Base-by-base conservation (phyloP, 2,888 invertebrate genomes). In the Dicyrtomina minuta region DNA sequence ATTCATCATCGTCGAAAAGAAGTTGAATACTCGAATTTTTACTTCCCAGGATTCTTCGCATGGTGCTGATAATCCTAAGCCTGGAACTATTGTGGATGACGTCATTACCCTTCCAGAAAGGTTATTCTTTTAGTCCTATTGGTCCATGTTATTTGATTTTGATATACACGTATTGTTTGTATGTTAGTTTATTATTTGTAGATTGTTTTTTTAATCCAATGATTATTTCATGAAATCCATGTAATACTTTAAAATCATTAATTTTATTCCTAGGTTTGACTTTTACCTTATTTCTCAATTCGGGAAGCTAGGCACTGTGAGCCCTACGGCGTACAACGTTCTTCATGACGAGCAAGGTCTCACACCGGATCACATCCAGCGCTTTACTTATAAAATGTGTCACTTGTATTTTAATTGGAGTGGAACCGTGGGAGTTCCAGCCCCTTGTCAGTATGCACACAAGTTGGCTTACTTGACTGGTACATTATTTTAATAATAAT, bases 361-460 rank as follows among this genome's bases (percentile, higher is more conserved):
- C 0, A 81, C 82, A 5, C 88, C 92, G 0, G 92, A 95, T 75
- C 86, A 86, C 64, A 81, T 95, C 24, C 97, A 97, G 81, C 83
- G 89, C 15, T 81, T 97, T 6, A 89, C 94, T 0, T 96, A 91
- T 82, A 96, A 95, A 81, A 81, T 96, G 80, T 85, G 85, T 0
- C 96, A 96, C 80, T 84, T 96, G 84, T 97, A 97, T 80, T 97
- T 88, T 82, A 97, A 97, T 82, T 96, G 92, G 88, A 89, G 90
- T 49, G 83, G 83, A 27, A 76, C 78, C 12, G 74, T 85, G 55
- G 80, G 84, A 15, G 85, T 85, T 1, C 85, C 85, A 51, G 84
- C 85, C 0, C 84, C 84, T 2, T 84, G 84, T 78, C 85, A 85
- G 78, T 85, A 85, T 79, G 85, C 85, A 1, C 85, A 85, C 79